Conservation (phyloP, 2,113 vertebrate species). For the Lipophrys pholis region DNA sequence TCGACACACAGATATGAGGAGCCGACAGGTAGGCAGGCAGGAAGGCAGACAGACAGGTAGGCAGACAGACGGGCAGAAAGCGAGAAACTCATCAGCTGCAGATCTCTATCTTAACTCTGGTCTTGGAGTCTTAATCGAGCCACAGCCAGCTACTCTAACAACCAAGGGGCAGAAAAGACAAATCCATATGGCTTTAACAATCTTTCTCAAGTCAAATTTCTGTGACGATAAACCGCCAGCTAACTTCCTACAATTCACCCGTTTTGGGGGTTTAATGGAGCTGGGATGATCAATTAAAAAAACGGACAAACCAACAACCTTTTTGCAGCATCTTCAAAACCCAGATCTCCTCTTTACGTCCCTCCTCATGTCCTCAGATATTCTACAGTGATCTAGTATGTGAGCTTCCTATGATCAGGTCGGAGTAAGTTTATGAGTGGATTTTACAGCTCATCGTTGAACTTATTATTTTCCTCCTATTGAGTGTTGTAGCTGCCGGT, state of each 20-base stretch:
- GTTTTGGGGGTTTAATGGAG: constrained; percentile 2
- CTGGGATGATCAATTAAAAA: background rate
- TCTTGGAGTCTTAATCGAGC: constrained; percentile 55
- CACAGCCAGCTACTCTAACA: constrained; percentile 50
- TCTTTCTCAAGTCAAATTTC: constrained; percentile 35
- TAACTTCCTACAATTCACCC: background rate
- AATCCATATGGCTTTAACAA: constrained; percentile 57
- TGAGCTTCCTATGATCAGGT: too few relatives aligned
- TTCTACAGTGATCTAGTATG: too few relatives aligned
- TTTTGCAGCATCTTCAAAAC: constrained; percentile 8
- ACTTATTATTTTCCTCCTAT: constrained; percentile 20
- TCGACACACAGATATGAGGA: constrained; percentile 18
- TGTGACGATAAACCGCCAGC: constrained; percentile 1
- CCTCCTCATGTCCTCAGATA: background rate
- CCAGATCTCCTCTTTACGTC: constrained; percentile 31
- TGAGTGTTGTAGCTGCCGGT: constrained; percentile 54
- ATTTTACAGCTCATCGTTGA: constrained; percentile 45
- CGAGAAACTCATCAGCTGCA: constrained; percentile 44
- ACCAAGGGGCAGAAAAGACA: constrained; percentile 44
- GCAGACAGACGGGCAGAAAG: background rate
- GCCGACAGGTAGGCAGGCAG: constrained; percentile 43
- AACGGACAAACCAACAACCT: background rate
- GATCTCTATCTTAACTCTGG: constrained; percentile 61
- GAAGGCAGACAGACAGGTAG: background rate
- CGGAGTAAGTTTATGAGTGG: too few relatives aligned